phyloP scores from a whole-genome alignment of 2,113 vertebrate genomes.

The Dipodomys spectabilis region DNA sequence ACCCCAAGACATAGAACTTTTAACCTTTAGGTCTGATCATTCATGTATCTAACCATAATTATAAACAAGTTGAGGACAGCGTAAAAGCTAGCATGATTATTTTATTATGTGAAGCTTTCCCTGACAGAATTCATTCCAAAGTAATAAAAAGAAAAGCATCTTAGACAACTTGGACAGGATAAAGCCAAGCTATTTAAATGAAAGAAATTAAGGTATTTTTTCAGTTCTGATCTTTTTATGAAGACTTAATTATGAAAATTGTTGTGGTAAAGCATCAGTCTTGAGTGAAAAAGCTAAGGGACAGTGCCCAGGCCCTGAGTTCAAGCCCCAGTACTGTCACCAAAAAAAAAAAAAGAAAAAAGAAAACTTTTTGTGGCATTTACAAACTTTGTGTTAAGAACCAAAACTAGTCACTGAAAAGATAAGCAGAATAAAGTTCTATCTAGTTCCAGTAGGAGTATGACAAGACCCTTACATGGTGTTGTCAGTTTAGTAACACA shows the following conservation, averaged over 20 bases:
- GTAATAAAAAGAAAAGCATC: not conserved
- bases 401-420: conserved; percentile 17
- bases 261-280: too few relatives aligned
- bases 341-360: not conserved
- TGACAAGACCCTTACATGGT: not conserved
- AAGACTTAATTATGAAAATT: not conserved
- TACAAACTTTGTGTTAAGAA: conserved; percentile 45
- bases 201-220: conserved; percentile 28
- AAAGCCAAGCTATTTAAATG: conserved; percentile 36
- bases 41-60: not conserved
- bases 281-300: too few relatives aligned
- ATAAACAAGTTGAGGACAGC: not conserved
- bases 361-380: conserved; percentile 6
- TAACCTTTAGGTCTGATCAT: not conserved
- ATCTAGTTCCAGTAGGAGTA: not conserved
- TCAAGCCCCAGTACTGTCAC: too few relatives aligned
- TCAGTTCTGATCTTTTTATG: conserved; percentile 34
- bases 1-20: not conserved
- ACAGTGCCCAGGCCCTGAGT: too few relatives aligned
- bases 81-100: not conserved
- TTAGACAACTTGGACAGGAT: conserved; percentile 6
- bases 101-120: not conserved
- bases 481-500: not conserved
- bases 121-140: not conserved
- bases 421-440: not conserved